A percentile compares a stretch with the other conserved stretches of the same genome.
Evolutionary conservation across 2,797 vertebrate species (phyloP).

Genomic region (Thalassophryne amazonica): DNA sequence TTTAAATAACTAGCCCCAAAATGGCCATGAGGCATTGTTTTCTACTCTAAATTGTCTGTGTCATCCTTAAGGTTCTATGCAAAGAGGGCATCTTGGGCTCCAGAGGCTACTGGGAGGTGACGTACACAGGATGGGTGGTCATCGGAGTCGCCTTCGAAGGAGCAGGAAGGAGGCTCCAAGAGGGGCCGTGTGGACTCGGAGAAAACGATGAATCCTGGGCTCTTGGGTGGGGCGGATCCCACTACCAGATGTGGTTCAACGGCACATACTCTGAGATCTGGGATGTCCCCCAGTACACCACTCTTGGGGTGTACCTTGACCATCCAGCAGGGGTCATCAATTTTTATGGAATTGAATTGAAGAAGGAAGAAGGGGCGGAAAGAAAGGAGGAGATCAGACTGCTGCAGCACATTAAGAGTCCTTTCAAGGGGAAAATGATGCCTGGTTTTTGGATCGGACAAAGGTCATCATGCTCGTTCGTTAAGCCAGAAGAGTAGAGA

Average conservation of each 20-base stretch:
- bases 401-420: conserved; percentile 39
- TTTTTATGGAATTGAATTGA: conserved; percentile 51
- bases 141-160: conserved; percentile 35
- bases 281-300: conserved; percentile 31
- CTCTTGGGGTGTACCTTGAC: conserved; percentile 57
- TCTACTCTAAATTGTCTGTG: neutral
- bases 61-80: conserved; percentile 43
- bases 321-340: conserved; percentile 56
- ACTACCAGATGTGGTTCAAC: conserved; percentile 57
- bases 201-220: conserved; percentile 67
- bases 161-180: conserved; percentile 33
- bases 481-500: conserved; percentile 5
- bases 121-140: conserved; percentile 51
- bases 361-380: conserved; percentile 5
- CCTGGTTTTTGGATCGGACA: conserved; percentile 66
- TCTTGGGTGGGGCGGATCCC: conserved; percentile 59
- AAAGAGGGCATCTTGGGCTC: conserved; percentile 51
- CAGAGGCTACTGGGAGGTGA: conserved; percentile 61
- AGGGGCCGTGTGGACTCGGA: conserved; percentile 53
- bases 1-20: neutral
- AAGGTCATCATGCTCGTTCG: conserved; percentile 40
- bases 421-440: conserved; percentile 58
- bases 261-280: conserved; percentile 34
- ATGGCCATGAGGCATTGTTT: neutral
- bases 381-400: conserved; percentile 34